phyloP scores from a whole-genome alignment of 2,888 invertebrate genomes.

The Drosophila nigricruria region DNA sequence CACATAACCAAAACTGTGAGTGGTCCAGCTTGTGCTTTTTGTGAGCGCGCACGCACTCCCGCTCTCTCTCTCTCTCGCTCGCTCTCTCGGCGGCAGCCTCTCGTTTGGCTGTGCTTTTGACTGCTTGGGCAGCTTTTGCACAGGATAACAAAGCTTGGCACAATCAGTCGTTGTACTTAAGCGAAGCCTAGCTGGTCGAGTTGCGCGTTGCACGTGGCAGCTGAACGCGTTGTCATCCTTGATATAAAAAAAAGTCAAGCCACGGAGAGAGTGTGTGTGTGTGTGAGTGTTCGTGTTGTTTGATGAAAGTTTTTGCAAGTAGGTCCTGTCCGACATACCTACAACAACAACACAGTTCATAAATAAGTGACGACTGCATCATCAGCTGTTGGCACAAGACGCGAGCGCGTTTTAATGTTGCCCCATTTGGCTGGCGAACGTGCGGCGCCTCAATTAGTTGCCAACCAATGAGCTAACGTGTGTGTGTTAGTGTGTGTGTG shows the following conservation, averaged over 20 bases:
- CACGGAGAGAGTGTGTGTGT: conserved; percentile 20
- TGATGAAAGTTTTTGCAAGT: conserved; percentile 38
- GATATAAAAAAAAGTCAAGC: conserved; percentile 28
- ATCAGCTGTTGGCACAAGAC: conserved; percentile 62
- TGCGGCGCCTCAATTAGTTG: conserved; percentile 47
- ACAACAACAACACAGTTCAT: conserved; percentile 25
- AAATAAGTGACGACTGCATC: conserved; percentile 59
- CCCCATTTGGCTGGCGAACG: conserved; percentile 51
- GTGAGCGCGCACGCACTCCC: neutral
- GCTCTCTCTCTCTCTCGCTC: conserved; percentile 16
- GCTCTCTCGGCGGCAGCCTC: conserved; percentile 16
- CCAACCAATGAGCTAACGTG: conserved; percentile 9
- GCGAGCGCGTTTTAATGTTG: conserved; percentile 44
- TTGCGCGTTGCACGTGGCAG: conserved; percentile 4
- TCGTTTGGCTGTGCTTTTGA: conserved; percentile 55
- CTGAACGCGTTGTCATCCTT: conserved; percentile 35
- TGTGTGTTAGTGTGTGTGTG: neutral
- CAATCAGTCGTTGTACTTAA: conserved; percentile 80
- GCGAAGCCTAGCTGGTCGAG: conserved; percentile 71
- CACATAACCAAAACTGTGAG: neutral
- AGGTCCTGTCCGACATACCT: conserved; percentile 48
- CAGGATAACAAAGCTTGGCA: conserved; percentile 77
- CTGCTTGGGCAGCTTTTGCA: conserved; percentile 60
- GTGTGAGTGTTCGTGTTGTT: conserved; percentile 14
- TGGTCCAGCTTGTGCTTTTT: conserved; percentile 44